A percentile compares a stretch with the other conserved stretches of the same genome.
Evolutionary conservation across 2,797 vertebrate genomes (phyloP).

Genomic region (Lagodon rhomboides): DNA sequence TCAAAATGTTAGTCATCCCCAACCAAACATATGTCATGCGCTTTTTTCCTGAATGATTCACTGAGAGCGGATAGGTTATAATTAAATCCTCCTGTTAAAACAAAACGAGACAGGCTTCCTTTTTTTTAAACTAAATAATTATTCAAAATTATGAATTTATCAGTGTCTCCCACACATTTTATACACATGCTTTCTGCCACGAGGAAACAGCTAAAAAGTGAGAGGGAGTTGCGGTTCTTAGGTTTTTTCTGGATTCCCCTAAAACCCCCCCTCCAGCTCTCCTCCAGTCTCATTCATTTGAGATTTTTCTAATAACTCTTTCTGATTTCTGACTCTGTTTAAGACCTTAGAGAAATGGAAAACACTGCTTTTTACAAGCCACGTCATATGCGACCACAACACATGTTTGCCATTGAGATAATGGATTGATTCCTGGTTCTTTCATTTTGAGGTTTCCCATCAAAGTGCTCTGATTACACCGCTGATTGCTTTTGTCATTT

Average conservation of each 20-base stretch:
- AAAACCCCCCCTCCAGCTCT: slow-evolving; percentile 1
- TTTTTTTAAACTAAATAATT: slow-evolving; percentile 1
- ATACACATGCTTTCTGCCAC: not conserved
- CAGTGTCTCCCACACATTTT: slow-evolving; percentile 12
- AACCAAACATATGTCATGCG: not conserved
- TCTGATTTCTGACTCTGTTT: slow-evolving; percentile 1
- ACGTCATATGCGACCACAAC: not conserved
- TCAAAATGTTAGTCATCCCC: slow-evolving; percentile 10
- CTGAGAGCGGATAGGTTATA: slow-evolving; percentile 15
- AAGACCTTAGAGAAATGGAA: slow-evolving; percentile 8
- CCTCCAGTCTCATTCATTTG: not conserved
- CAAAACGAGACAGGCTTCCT: not conserved
- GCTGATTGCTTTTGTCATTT: slow-evolving; percentile 3
- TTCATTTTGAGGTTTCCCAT: slow-evolving; percentile 12
- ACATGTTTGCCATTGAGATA: slow-evolving; percentile 2
- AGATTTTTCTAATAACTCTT: not conserved
- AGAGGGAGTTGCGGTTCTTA: not conserved
- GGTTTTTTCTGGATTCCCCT: slow-evolving; percentile 5
- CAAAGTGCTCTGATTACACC: slow-evolving; percentile 2
- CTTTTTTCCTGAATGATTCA: slow-evolving; percentile 28
- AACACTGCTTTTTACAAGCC: not conserved
- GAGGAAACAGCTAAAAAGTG: not conserved
- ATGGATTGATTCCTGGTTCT: not conserved
- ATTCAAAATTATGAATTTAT: slow-evolving; percentile 8
- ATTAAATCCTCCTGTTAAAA: slow-evolving; percentile 2